Percentiles rank a stretch among this genome's conserved stretches.
Evolutionary conservation across 1,140 invertebrate genomes (phyloP).

Genomic region (Phenacoccus solenopsis): DNA sequence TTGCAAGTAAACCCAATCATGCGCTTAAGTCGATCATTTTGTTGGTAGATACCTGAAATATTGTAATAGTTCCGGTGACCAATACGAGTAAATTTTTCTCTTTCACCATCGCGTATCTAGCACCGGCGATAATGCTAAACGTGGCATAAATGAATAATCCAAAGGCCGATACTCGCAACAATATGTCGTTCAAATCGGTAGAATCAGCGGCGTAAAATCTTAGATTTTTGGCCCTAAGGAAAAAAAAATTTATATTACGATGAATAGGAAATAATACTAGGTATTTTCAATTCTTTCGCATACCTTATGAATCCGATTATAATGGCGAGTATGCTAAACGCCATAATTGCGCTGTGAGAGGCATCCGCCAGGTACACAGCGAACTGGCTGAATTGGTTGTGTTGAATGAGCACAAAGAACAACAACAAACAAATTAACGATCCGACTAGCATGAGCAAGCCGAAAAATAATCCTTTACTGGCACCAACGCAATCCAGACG

Average conservation of each 20-base stretch:
- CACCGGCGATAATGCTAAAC: slow-evolving; percentile 83
- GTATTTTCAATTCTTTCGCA: slow-evolving; percentile 28
- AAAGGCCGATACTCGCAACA: slow-evolving; percentile 79
- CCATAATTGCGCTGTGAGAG: slow-evolving; percentile 76
- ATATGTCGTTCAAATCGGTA: slow-evolving; percentile 76
- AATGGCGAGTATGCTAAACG: slow-evolving; percentile 73
- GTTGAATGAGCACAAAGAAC: slow-evolving; percentile 83
- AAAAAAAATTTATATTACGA: slow-evolving; percentile 27
- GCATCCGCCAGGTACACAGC: slow-evolving; percentile 83
- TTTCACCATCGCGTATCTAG: slow-evolving; percentile 63
- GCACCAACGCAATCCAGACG: slow-evolving; percentile 84
- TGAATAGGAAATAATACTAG: slow-evolving; percentile 9
- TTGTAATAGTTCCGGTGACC: slow-evolving; percentile 71
- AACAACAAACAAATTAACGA: slow-evolving; percentile 84
- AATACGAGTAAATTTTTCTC: slow-evolving; percentile 80
- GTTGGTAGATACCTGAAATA: slow-evolving; percentile 52
- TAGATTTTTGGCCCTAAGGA: slow-evolving; percentile 56
- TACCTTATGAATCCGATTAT: slow-evolving; percentile 77
- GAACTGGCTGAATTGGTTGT: slow-evolving; percentile 59
- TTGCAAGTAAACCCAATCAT: neutral
- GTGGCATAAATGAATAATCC: slow-evolving; percentile 84
- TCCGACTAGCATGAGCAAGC: slow-evolving; percentile 75
- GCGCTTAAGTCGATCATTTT: neutral
- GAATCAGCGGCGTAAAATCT: slow-evolving; percentile 81
- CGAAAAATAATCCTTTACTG: slow-evolving; percentile 86